Percentiles rank a stretch among this genome's conserved stretches.
Evolutionary conservation across 2,797 vertebrate species (phyloP).

Genomic region (Liparis tanakae): DNA sequence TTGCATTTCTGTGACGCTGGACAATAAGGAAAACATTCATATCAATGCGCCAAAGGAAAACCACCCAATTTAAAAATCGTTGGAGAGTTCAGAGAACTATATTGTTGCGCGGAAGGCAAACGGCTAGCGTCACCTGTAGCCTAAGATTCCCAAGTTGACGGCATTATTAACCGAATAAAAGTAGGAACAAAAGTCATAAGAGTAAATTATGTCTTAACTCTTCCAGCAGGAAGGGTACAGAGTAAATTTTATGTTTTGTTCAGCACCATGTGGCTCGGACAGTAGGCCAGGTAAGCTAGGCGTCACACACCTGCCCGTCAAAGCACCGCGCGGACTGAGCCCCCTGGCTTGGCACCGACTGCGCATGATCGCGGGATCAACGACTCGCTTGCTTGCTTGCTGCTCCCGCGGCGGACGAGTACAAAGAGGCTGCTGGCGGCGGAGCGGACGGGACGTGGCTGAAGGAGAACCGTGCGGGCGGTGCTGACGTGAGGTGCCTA

Average conservation of each 20-base stretch:
- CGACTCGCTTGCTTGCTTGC: constrained; percentile 15
- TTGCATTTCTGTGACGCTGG: background rate
- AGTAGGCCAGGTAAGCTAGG: constrained; percentile 4
- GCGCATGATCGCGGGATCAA: constrained; percentile 67
- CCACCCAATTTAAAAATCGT: too few relatives aligned
- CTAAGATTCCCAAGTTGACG: background rate
- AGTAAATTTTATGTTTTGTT: background rate
- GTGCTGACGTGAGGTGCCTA: background rate
- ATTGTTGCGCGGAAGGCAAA: constrained; percentile 27
- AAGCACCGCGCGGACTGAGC: background rate
- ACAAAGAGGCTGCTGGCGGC: constrained; percentile 64
- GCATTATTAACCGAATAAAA: background rate
- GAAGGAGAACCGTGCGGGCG: background rate
- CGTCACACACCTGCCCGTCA: constrained; percentile 61
- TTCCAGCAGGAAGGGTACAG: too few relatives aligned
- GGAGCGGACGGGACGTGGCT: constrained; percentile 10
- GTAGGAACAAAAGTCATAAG: too few relatives aligned
- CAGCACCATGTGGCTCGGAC: background rate
- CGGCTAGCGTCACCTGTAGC: background rate
- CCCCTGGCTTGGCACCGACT: constrained; percentile 20
- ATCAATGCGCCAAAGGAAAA: constrained; percentile 35
- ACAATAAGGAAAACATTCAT: background rate
- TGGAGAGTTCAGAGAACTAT: background rate
- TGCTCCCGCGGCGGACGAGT: constrained; percentile 44
- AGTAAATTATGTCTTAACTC: background rate